Percentiles rank a stretch among this genome's conserved stretches.
Conservation (phyloP, 1,140 invertebrate genomes). For the Portunus trituberculatus region DNA sequence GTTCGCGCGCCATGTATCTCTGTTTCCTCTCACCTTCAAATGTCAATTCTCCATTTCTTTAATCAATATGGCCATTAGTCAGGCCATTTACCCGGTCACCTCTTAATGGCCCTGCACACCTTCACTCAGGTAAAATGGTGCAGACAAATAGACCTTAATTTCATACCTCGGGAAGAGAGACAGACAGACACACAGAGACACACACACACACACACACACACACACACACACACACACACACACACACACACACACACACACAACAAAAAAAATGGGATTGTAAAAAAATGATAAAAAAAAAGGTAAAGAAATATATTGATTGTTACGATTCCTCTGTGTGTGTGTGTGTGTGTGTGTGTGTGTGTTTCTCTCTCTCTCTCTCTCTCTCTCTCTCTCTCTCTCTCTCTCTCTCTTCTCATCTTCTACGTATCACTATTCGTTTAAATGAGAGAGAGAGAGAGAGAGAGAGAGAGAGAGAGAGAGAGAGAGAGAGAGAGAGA, state of each 20-base stretch:
- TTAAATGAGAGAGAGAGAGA: background rate
- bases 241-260: background rate
- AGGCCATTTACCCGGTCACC: background rate
- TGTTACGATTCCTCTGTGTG: background rate
- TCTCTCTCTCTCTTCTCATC: constrained; percentile 22
- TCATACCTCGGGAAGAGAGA: background rate
- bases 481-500: background rate
- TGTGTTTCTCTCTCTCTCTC: background rate
- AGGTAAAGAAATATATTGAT: background rate
- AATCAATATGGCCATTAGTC: background rate
- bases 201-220: background rate
- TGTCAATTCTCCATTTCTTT: background rate
- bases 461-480: constrained; percentile 32
- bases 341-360: background rate
- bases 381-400: constrained; percentile 33
- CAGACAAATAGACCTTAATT: background rate
- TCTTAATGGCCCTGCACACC: background rate
- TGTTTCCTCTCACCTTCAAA: background rate
- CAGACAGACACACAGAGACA: background rate
- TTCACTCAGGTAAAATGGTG: background rate
- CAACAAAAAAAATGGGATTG: no score
- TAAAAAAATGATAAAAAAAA: no score
- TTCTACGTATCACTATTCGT: background rate
- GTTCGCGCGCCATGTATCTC: no score
- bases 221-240: background rate